phyloP scores from a whole-genome alignment of 2,888 invertebrate genomes.

The Lordiphosa fenestrarum region DNA sequence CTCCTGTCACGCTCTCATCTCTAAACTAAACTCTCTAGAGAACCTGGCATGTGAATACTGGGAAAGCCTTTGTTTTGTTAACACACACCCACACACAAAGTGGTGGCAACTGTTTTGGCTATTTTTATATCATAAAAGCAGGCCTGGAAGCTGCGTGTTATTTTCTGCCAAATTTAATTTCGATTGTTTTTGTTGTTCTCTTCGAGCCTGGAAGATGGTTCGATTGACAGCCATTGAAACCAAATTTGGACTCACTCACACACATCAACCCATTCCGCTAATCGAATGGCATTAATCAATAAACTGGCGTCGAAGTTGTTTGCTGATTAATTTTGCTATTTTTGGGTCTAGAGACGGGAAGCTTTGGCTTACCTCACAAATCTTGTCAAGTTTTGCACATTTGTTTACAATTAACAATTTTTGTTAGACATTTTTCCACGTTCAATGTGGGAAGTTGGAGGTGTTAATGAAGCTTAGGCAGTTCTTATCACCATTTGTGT shows the following conservation, averaged over 20 bases:
- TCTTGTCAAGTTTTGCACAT: constrained; percentile 44
- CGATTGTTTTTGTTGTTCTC: constrained; percentile 13
- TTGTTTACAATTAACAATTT: constrained; percentile 47
- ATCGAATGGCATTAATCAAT: constrained; percentile 71
- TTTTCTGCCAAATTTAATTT: constrained; percentile 38
- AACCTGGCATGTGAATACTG: constrained; percentile 7
- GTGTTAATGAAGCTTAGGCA: constrained; percentile 52
- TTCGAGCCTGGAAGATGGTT: constrained; percentile 10
- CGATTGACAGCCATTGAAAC: constrained; percentile 20
- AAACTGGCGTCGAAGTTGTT: constrained; percentile 59
- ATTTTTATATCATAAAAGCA: constrained; percentile 9
- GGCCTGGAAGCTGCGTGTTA: constrained; percentile 23
- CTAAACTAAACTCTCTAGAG: background rate
- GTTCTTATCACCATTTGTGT: constrained; percentile 3
- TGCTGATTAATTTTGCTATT: constrained; percentile 65
- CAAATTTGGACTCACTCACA: constrained; percentile 11
- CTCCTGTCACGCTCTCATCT: constrained; percentile 2
- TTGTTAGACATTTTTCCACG: constrained; percentile 13
- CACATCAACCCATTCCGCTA: constrained; percentile 21
- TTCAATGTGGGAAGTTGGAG: constrained; percentile 35
- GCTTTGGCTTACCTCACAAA: constrained; percentile 7
- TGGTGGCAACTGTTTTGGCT: background rate
- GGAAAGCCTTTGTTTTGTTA: constrained; percentile 7
- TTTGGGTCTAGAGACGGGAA: constrained; percentile 24
- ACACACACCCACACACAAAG: background rate